Percentiles rank a stretch among this genome's conserved stretches.
Evolutionary conservation across 2,113 vertebrate species (phyloP).

Genomic region (Chaetops frenatus): DNA sequence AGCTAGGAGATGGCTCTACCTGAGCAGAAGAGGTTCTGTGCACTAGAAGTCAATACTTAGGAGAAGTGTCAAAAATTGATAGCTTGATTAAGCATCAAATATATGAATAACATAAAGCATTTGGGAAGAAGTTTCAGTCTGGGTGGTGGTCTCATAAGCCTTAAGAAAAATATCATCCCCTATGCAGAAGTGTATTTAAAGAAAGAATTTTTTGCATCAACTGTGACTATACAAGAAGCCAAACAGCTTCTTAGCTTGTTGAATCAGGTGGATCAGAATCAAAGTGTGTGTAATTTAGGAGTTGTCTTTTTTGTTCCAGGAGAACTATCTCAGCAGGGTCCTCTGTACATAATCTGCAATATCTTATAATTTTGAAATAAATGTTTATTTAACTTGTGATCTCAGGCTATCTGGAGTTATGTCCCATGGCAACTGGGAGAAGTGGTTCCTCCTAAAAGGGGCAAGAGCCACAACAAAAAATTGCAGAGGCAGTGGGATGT

Average conservation of each 20-base stretch:
- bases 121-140: neutral
- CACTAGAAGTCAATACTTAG: neutral
- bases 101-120: neutral
- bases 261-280: neutral
- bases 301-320: neutral
- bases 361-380: neutral
- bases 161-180: neutral
- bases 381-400: neutral
- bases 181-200: neutral
- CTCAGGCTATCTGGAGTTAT: neutral
- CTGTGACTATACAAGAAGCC: rapidly evolving
- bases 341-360: neutral
- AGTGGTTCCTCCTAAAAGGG: neutral
- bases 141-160: neutral
- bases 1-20: neutral
- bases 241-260: neutral
- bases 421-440: neutral
- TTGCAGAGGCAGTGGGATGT: neutral
- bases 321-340: neutral
- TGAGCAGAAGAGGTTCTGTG: neutral
- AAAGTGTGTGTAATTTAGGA: neutral
- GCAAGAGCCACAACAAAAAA: neutral
- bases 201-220: neutral
- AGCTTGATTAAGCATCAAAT: neutral
- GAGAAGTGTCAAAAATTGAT: neutral